A percentile compares a stretch with the other conserved stretches of the same genome.
These are phyloP conservation scores for Accipiter cooperii DNA, from an alignment of 2,113 vertebrate species.

Conservation along the genomic window DNA sequence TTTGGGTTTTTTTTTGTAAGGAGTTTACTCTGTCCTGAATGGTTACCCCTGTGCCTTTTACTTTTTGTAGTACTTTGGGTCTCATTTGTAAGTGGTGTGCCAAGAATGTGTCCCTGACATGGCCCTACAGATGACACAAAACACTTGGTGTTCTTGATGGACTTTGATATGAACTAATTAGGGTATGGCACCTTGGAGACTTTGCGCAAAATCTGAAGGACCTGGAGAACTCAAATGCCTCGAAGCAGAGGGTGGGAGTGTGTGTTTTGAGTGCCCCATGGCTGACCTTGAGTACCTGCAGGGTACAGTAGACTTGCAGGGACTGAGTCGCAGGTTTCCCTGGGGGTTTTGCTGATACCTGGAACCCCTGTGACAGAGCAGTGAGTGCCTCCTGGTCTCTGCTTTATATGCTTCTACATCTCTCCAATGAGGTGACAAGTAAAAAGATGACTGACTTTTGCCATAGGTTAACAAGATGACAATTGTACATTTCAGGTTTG, in stretches of 20 bases:
- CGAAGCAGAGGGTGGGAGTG: not conserved
- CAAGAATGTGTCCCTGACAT: not conserved
- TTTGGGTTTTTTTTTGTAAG: not conserved
- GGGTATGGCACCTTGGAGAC: not conserved
- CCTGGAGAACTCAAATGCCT: not conserved
- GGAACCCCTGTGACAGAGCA: not conserved
- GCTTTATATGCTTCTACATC: not conserved
- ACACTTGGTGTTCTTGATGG: not conserved
- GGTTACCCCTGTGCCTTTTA: not conserved
- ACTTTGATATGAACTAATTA: not conserved
- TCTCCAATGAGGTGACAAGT: not conserved
- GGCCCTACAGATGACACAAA: not conserved
- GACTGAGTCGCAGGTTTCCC: not conserved
- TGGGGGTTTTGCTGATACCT: not conserved
- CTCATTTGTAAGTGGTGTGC: not conserved
- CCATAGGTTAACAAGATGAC: not conserved
- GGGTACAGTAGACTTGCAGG: not conserved
- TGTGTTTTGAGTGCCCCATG: not conserved
- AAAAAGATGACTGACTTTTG: not conserved
- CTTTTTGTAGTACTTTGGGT: not conserved
- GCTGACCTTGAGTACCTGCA: not conserved
- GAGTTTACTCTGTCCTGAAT: not conserved
- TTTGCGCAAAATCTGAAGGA: not conserved
- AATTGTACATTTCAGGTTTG: not conserved
- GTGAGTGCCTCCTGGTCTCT: not conserved